phyloP scores from a whole-genome alignment of 2,888 invertebrate species.

The Pemphredon lugubris region DNA sequence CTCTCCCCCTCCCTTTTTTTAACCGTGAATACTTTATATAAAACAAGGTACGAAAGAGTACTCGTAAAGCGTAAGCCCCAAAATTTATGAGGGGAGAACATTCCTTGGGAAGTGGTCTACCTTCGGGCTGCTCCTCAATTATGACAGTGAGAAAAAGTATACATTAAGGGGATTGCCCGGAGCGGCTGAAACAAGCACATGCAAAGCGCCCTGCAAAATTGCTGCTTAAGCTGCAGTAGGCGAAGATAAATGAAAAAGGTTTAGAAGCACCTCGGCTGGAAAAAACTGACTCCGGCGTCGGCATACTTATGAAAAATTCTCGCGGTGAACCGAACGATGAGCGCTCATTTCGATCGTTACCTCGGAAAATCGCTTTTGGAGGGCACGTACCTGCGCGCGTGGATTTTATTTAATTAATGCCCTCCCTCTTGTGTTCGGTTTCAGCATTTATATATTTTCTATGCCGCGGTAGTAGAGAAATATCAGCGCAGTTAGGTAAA shows the following conservation, averaged over 20 bases:
- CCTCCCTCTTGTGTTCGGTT: too few relatives aligned
- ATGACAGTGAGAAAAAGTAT: conserved; percentile 67
- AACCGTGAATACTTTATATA: neutral
- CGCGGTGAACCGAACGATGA: neutral
- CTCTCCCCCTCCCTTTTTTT: neutral
- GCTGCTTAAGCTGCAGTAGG: conserved; percentile 61
- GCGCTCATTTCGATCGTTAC: too few relatives aligned
- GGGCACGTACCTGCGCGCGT: too few relatives aligned
- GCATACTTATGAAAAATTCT: conserved; percentile 39
- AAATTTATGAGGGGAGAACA: conserved; percentile 50
- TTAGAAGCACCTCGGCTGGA: conserved; percentile 34
- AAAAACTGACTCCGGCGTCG: conserved; percentile 15
- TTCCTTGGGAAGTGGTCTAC: conserved; percentile 32
- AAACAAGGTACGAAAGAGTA: neutral
- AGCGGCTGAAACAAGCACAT: conserved; percentile 51
- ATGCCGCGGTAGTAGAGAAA: too few relatives aligned
- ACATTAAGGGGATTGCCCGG: conserved; percentile 64
- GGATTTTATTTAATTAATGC: too few relatives aligned
- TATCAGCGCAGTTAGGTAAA: too few relatives aligned
- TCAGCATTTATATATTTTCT: too few relatives aligned
- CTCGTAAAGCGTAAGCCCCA: conserved; percentile 29
- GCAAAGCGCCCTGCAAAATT: conserved; percentile 58
- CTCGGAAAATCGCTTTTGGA: too few relatives aligned
- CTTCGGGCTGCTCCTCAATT: conserved; percentile 55
- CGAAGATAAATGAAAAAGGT: conserved; percentile 65